Evolutionary conservation across 2,113 vertebrate species (phyloP).

Genomic region (Lutjanus erythropterus): DNA sequence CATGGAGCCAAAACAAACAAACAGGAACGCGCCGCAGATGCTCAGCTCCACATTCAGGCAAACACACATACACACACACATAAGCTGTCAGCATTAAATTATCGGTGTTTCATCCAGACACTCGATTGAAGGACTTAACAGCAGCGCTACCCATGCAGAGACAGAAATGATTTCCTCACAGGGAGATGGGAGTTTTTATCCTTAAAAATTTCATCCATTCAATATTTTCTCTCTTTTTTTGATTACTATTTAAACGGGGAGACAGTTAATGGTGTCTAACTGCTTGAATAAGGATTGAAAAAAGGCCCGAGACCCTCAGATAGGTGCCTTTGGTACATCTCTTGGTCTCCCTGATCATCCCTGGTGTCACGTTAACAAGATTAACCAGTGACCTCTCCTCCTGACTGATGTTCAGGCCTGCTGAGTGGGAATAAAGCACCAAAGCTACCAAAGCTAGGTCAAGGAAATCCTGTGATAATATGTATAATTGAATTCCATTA

Average conservation of each 20-base stretch:
- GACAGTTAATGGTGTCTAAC: not conserved
- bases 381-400: not conserved
- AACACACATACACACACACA: not conserved
- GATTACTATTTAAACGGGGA: not conserved
- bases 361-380: not conserved
- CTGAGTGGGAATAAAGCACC: not conserved
- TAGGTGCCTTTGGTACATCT: not conserved
- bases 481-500: not conserved
- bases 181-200: not conserved
- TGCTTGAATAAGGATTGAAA: not conserved
- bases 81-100: not conserved
- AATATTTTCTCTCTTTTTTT: not conserved
- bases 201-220: not conserved
- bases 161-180: not conserved
- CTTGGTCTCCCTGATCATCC: not conserved
- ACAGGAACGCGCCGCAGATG: slow-evolving; percentile 8
- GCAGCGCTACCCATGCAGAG: not conserved
- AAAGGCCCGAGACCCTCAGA: too few relatives aligned
- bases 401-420: not conserved
- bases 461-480: not conserved
- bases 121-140: not conserved
- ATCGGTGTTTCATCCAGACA: not conserved
- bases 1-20: slow-evolving; percentile 8
- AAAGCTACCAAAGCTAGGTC: too few relatives aligned
- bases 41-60: not conserved